These are phyloP conservation scores for Tachina lurida DNA, from an alignment of 2,888 invertebrate species.

Conservation along the genomic window DNA sequence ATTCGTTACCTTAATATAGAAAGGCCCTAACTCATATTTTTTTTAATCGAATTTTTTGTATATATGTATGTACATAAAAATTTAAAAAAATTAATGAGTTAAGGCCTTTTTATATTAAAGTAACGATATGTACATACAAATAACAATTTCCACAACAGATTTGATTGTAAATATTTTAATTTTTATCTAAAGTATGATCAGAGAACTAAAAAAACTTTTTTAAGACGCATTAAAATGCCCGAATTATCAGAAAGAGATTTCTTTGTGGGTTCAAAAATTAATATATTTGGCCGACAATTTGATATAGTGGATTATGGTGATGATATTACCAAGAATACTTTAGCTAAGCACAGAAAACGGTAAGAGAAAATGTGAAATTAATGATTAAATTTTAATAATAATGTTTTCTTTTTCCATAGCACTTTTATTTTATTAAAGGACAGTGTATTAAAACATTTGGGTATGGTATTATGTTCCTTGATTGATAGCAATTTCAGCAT, in stretches of 20 bases:
- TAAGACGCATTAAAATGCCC: constrained; percentile 87
- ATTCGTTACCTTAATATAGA: too few relatives aligned
- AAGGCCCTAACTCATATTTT: too few relatives aligned
- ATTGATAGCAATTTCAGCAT: constrained; percentile 86
- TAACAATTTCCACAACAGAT: background rate
- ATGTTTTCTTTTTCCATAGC: constrained; percentile 80
- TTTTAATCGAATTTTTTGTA: too few relatives aligned
- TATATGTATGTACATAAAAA: too few relatives aligned
- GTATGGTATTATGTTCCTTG: constrained; percentile 89
- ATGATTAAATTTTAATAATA: background rate
- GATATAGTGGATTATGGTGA: constrained; percentile 90
- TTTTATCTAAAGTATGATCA: constrained; percentile 85
- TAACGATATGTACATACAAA: too few relatives aligned
- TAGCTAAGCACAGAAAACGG: constrained; percentile 87
- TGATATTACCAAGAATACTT: constrained; percentile 85
- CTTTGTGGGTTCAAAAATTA: constrained; percentile 89
- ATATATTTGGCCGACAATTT: constrained; percentile 89
- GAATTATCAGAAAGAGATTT: constrained; percentile 87
- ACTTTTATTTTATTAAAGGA: constrained; percentile 92
- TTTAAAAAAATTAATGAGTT: too few relatives aligned
- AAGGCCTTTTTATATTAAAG: background rate
- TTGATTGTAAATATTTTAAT: background rate
- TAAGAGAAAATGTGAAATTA: constrained; percentile 78
- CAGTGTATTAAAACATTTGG: constrained; percentile 87
- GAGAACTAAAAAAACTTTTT: constrained; percentile 86